Percentiles rank a stretch among this genome's conserved stretches.
These are phyloP conservation scores for Drosophila nasuta DNA, from an alignment of 1,140 invertebrate species.

Conservation along the genomic window DNA sequence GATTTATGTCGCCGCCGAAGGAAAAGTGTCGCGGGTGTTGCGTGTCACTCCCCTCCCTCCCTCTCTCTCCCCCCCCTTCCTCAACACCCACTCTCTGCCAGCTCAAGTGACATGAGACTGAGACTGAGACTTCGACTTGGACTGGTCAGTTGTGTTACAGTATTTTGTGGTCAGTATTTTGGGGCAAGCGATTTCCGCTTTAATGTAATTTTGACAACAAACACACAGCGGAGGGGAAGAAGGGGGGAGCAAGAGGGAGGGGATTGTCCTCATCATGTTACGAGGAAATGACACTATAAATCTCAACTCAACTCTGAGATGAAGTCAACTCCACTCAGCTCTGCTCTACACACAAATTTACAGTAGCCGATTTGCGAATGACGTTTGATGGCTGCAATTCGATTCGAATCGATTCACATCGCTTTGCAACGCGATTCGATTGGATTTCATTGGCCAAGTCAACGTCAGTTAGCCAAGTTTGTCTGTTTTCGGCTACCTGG, in stretches of 20 bases:
- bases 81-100: background rate
- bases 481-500: conserved; percentile 22
- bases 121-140: too few species aligned
- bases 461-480: background rate
- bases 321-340: conserved; percentile 13
- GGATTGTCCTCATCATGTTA: conserved; percentile 18
- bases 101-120: background rate
- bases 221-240: conserved; percentile 4
- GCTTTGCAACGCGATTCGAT: conserved; percentile 10
- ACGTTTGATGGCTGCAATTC: conserved; percentile 58
- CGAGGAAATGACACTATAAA: conserved; percentile 73
- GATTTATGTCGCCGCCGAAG: conserved; percentile 70
- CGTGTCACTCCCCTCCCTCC: conserved; percentile 42
- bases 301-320: conserved; percentile 22
- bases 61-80: background rate
- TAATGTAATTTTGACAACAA: conserved; percentile 80
- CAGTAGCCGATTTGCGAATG: conserved; percentile 67
- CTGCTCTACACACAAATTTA: conserved; percentile 58
- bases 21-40: conserved; percentile 79
- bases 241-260: background rate
- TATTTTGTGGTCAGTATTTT: conserved; percentile 57
- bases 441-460: conserved; percentile 19
- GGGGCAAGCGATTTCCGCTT: conserved; percentile 74
- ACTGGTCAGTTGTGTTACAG: conserved; percentile 37
- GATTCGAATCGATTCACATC: conserved; percentile 21